Conservation (phyloP, 2,113 vertebrate genomes). For the Ramphastos sulfuratus region DNA sequence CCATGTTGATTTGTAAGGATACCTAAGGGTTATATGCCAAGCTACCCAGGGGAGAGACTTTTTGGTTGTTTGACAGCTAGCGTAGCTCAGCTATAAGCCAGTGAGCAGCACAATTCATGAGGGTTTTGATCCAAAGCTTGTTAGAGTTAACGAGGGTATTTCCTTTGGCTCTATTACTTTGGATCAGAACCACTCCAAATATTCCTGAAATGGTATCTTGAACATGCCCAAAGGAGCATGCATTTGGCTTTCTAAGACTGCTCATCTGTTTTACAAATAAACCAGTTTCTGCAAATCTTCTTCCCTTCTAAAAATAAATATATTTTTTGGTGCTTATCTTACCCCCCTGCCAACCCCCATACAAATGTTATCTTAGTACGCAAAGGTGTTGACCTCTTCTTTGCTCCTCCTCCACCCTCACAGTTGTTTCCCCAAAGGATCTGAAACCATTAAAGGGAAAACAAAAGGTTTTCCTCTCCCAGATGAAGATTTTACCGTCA, state of each 20-base stretch:
- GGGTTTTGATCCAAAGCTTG: slow-evolving; percentile 18
- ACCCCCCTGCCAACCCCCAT: not conserved
- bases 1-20: slow-evolving; percentile 65
- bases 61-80: slow-evolving; percentile 38
- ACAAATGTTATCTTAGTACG: not conserved
- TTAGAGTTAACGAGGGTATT: not conserved
- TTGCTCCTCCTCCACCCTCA: not conserved
- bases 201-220: not conserved
- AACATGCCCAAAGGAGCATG: not conserved
- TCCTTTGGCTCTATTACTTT: not conserved
- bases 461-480: not conserved
- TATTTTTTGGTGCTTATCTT: not conserved
- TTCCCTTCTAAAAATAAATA: not conserved
- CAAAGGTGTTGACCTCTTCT: not conserved
- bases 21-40: slow-evolving; percentile 60
- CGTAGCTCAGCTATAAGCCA: slow-evolving; percentile 10
- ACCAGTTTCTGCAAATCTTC: not conserved
- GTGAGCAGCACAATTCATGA: slow-evolving; percentile 15
- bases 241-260: not conserved
- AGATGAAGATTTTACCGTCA: not conserved
- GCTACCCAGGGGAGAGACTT: slow-evolving; percentile 57
- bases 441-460: not conserved
- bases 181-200: not conserved
- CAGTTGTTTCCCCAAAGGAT: not conserved
- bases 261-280: not conserved